These are phyloP conservation scores for Vultur gryphus DNA, from an alignment of 2,797 vertebrate genomes.

Conservation along the genomic window DNA sequence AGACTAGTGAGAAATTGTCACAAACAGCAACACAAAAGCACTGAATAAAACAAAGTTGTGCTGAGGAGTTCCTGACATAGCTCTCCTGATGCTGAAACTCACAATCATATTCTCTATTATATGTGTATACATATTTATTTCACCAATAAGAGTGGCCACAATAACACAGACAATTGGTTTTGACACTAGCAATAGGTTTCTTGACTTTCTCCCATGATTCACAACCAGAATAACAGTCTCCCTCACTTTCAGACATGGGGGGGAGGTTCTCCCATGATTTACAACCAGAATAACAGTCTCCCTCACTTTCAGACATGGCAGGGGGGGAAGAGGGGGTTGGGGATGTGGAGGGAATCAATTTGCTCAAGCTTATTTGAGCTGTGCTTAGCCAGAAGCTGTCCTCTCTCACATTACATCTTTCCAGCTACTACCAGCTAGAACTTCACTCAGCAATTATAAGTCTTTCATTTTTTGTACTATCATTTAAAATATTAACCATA, in stretches of 20 bases:
- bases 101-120: not conserved
- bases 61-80: not conserved
- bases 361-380: conserved; percentile 5
- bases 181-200: not conserved
- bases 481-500: not conserved
- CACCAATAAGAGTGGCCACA: not conserved
- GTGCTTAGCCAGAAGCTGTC: not conserved
- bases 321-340: too few relatives aligned
- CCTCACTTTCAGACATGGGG: not conserved
- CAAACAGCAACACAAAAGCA: not conserved
- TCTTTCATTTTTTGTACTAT: not conserved
- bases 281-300: too few relatives aligned
- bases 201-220: not conserved
- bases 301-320: too few relatives aligned
- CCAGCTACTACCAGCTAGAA: not conserved
- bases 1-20: not conserved
- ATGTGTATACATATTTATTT: not conserved
- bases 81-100: not conserved
- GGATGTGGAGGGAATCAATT: not conserved
- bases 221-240: not conserved
- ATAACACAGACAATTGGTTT: not conserved
- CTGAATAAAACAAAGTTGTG: not conserved
- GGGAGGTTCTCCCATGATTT: too few relatives aligned
- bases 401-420: not conserved
- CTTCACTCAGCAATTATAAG: not conserved